Conservation (phyloP, 23 tunicate genomes). For the Trididemnum miniatum region DNA sequence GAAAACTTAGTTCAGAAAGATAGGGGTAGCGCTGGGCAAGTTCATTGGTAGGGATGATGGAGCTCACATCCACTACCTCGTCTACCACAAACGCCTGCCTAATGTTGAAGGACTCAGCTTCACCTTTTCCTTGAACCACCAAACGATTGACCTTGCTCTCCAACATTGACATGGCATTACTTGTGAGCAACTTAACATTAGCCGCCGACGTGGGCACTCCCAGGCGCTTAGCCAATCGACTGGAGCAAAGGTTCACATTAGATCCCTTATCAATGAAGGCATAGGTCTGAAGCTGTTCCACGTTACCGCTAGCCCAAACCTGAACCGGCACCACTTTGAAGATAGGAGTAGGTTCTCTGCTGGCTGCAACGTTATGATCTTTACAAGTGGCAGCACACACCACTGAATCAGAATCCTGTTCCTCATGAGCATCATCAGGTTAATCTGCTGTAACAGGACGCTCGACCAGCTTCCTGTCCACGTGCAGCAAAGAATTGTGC, state of each 20-base stretch:
- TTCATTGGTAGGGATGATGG: background rate
- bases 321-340: constrained; percentile 2
- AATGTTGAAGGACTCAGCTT: no score
- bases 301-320: background rate
- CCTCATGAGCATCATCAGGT: background rate
- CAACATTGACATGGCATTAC: background rate
- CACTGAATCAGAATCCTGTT: no score
- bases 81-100: no score
- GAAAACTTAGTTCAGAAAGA: background rate
- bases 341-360: background rate
- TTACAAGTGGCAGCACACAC: no score
- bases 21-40: background rate
- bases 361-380: background rate
- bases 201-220: background rate
- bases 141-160: background rate
- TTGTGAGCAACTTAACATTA: background rate
- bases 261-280: constrained; percentile 20
- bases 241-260: no score
- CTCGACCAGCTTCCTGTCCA: no score
- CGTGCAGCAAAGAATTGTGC: constrained; percentile 1
- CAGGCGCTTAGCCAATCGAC: background rate
- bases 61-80: background rate
- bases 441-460: no score
- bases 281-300: background rate
- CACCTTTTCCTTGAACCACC: background rate